These are phyloP conservation scores for Oeneis ivallda DNA, from an alignment of 2,888 invertebrate genomes.

Conservation along the genomic window DNA sequence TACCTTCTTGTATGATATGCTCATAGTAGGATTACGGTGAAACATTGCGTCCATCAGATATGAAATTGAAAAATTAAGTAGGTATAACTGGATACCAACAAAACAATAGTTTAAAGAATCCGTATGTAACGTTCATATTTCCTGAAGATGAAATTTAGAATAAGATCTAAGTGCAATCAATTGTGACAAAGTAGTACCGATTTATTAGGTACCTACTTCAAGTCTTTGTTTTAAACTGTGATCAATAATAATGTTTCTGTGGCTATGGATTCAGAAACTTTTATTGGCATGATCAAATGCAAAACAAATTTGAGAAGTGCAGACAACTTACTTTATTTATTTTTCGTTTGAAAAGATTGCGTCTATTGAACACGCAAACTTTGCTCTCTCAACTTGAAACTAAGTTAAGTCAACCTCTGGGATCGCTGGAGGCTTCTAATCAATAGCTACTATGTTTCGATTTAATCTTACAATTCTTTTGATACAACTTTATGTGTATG, in stretches of 20 bases:
- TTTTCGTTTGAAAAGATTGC: slow-evolving; percentile 52
- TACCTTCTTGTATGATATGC: no score
- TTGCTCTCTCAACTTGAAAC: slow-evolving; percentile 76
- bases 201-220: no score
- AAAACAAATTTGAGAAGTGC: slow-evolving; percentile 40
- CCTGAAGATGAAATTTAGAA: no score
- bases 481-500: not conserved
- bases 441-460: slow-evolving; percentile 59
- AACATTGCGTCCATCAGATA: no score
- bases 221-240: not conserved
- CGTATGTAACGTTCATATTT: no score
- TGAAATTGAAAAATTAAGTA: no score
- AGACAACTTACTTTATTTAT: slow-evolving; percentile 26
- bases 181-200: no score
- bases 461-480: slow-evolving; percentile 42
- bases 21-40: no score
- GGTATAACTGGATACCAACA: no score
- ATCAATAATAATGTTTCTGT: not conserved
- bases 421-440: slow-evolving; percentile 56
- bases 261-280: not conserved
- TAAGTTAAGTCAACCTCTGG: slow-evolving; percentile 67
- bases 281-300: slow-evolving; percentile 23
- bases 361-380: slow-evolving; percentile 58
- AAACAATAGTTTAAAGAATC: no score
- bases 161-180: no score